Evolutionary conservation across 1,140 invertebrate species (phyloP), one percentile per base, ranked within the genome.

Genomic region (Drosophila nigrodunni): DNA sequence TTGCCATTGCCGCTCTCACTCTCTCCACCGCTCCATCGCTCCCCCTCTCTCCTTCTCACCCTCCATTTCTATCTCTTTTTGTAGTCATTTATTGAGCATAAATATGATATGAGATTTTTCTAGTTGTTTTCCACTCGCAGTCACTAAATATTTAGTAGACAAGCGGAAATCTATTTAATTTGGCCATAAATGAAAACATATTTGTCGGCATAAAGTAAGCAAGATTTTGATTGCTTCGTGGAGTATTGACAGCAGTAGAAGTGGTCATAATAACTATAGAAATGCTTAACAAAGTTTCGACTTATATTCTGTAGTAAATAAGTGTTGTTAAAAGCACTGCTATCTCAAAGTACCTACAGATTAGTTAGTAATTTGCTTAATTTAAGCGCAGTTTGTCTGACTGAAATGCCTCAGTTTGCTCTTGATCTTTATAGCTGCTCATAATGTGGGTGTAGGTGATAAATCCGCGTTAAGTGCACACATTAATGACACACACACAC

Each of bases 381-480:
- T 59, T 73, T 73, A 30, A 58, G 34, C 44, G 35, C 37, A 50
- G 49, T 43, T 18, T 30, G 7, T 13, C 11, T 15, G n/a, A 46
- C n/a, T 46, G 43, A n/a, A 13, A 46, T 13, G n/a, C 50, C 50
- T 35, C 30, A 54, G 34, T 18, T 11, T 30, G 68, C 10, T 37
- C 50, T 37, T 50, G 68, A 67, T 80, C 60, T 80, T 83, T 77
- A 73, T 77, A 65, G 18, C 34, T 15, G 55, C 13, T 64, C 55
- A 35, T 73, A 10, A 59, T 65, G 81, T 86, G 77, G 81, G 69
- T 60, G 78, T 39, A 80, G 81, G 77, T 86, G 69, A 86, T 85
- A 85, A 85, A 75, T 86, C 75, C 67, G 61, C 58, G 78, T 87
- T 85, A 87, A 85, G 78, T 78, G 82, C 64, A 49, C 73, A 69